phyloP scores from a whole-genome alignment of 2,888 invertebrate species.

The Ectobius pallidus region DNA sequence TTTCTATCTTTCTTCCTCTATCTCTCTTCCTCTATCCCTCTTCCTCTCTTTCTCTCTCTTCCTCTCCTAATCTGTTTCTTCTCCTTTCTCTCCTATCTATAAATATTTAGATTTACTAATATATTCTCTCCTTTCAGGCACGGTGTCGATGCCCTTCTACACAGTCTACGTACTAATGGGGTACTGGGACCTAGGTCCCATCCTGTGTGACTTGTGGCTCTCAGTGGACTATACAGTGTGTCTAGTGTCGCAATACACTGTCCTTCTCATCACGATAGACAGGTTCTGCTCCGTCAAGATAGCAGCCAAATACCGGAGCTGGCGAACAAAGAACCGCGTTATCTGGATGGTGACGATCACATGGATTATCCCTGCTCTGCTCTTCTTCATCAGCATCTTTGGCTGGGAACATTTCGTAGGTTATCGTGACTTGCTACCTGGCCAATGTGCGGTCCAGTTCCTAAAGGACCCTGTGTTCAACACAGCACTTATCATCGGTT shows the following conservation, averaged over 20 bases:
- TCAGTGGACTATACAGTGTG: constrained; percentile 99
- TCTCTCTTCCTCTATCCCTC: no score
- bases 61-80: no score
- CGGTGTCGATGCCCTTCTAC: constrained; percentile 98
- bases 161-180: constrained; percentile 96
- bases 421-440: constrained; percentile 82
- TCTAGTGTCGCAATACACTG: constrained; percentile 98
- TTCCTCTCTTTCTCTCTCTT: no score
- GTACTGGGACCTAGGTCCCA: constrained; percentile 95
- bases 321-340: constrained; percentile 93
- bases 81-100: no score
- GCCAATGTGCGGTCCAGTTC: constrained; percentile 96
- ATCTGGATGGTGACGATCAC: constrained; percentile 95
- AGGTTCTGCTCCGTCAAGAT: constrained; percentile 98
- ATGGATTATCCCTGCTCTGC: constrained; percentile 94
- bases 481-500: constrained; percentile 93
- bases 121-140: constrained; percentile 67
- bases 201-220: constrained; percentile 97
- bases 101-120: no score
- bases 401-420: constrained; percentile 99
- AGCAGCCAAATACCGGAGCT: constrained; percentile 94
- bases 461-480: constrained; percentile 97
- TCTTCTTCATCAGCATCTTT: constrained; percentile 98
- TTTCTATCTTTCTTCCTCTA: no score
- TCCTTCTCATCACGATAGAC: constrained; percentile 97